Base-by-base conservation (phyloP, 2,113 vertebrate species). In the Pelecanoides urinatrix region DNA sequence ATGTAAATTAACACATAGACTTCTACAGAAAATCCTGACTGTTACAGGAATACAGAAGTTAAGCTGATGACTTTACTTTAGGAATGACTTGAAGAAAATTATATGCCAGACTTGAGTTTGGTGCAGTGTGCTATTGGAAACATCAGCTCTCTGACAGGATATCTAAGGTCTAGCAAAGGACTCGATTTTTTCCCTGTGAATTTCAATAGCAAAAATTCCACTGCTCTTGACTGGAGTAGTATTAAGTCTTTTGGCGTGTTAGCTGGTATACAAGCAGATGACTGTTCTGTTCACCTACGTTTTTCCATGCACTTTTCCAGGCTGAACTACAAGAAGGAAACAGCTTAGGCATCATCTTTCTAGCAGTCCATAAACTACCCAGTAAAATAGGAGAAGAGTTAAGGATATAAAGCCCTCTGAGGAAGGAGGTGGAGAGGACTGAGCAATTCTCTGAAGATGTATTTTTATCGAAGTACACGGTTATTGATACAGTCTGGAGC, bases 291-390 rank as follows among this genome's bases (percentile, higher is more conserved):
- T 75, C 78, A 92, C 84, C 62, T 63, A 49, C 56, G 62, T 62
- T 77, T 68, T 80, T 86, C 76, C 73, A 61, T 29, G 68, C 40
- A 59, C 66, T 94, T 96, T 92, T 40, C 40, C 40, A 40, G 2
- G 68, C 55, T 87, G 27, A 88, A 89, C 72, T 88, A 75, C 49
- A 88, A 91, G 82, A 65, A 94, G 52, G 79, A 91, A 95, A 92
- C 36, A 81, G 49, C 52, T 74, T 40, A 75, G 83, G 76, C 65
- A 96, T 73, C 81, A 49, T 91, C 90, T 94, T 96, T 95, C 91
- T 71, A 96, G 72, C 93, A 97, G 89, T 78, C 67, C 67, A 94
- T 95, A 93, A 95, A 96, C 88, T 88, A 88, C 52, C 40, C 84
- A 77, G 76, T 76, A 86, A 93, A 96, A 88, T 40, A 92, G 68